phyloP scores from a whole-genome alignment of 2,113 vertebrate genomes.

The Circaetus cinerascens region DNA sequence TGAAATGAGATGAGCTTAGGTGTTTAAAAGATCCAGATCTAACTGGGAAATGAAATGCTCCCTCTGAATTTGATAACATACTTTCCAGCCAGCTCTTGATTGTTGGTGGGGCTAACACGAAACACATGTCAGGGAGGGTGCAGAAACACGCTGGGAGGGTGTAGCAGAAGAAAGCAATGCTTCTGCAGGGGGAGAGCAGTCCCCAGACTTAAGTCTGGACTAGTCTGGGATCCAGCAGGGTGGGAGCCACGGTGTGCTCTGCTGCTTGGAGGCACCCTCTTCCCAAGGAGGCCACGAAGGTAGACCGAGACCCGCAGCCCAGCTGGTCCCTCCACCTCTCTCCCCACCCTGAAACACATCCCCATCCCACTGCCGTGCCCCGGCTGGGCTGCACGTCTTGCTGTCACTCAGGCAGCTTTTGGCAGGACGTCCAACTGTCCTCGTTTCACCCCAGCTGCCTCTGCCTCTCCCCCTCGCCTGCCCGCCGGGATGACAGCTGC shows the following conservation, averaged over 20 bases:
- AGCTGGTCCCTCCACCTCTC: not conserved
- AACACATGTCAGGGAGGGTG: not conserved
- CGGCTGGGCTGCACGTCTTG: rapidly evolving
- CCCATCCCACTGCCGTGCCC: not conserved
- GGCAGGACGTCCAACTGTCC: not conserved
- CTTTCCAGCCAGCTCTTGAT: not conserved
- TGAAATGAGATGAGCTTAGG: not conserved
- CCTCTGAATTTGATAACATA: constrained; percentile 28
- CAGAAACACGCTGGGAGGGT: not conserved
- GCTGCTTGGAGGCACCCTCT: not conserved
- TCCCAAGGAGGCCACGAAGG: not conserved
- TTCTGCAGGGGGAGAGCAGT: not conserved
- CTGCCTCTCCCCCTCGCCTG: not conserved
- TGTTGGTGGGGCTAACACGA: not conserved
- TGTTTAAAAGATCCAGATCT: not conserved
- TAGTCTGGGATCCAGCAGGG: not conserved
- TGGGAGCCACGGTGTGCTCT: rapidly evolving
- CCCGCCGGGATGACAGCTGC: not conserved
- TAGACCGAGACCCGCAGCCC: rapidly evolving
- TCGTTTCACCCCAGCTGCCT: not conserved
- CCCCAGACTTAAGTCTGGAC: not conserved
- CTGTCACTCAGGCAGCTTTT: not conserved
- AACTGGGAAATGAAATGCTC: not conserved
- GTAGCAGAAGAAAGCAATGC: not conserved
- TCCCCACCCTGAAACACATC: not conserved